These are phyloP conservation scores for Elaphurus davidianus DNA, from an alignment of 2,113 vertebrate genomes.

Conservation along the genomic window DNA sequence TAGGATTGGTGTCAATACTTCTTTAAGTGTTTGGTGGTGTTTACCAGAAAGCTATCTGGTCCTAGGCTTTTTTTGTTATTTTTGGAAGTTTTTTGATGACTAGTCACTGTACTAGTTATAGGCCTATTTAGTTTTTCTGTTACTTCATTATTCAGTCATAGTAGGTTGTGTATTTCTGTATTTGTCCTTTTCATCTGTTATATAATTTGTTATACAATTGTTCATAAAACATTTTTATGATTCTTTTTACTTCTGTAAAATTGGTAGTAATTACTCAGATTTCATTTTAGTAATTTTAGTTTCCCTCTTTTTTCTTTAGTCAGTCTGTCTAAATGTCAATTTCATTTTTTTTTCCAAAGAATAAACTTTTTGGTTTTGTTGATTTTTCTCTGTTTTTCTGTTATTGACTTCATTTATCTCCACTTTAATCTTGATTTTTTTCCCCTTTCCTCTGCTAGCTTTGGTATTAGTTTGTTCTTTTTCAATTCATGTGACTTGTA, in stretches of 20 bases:
- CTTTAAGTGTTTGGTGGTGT: not conserved
- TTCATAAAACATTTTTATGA: not conserved
- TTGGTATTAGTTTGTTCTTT: not conserved
- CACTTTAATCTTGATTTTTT: not conserved
- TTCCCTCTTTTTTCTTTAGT: not conserved
- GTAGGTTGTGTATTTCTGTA: not conserved
- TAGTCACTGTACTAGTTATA: not conserved
- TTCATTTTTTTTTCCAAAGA: not conserved
- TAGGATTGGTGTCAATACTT: not conserved
- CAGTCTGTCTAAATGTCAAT: not conserved
- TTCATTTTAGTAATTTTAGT: not conserved
- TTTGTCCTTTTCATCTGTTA: not conserved
- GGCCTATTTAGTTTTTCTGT: not conserved
- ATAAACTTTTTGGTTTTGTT: not conserved
- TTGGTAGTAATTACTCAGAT: not conserved
- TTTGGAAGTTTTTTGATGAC: not conserved
- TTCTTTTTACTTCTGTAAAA: not conserved
- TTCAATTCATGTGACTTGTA: not conserved
- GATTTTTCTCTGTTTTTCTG: not conserved
- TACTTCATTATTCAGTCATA: not conserved
- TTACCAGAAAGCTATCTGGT: not conserved
- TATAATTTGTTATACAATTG: not conserved
- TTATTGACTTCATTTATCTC: not conserved
- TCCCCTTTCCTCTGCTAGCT: not conserved
- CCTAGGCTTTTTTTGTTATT: not conserved